Percentiles rank a stretch among this genome's conserved stretches.
Conservation (phyloP, 53 echinoderm and acorn worm genomes). For the Astropecten irregularis region DNA sequence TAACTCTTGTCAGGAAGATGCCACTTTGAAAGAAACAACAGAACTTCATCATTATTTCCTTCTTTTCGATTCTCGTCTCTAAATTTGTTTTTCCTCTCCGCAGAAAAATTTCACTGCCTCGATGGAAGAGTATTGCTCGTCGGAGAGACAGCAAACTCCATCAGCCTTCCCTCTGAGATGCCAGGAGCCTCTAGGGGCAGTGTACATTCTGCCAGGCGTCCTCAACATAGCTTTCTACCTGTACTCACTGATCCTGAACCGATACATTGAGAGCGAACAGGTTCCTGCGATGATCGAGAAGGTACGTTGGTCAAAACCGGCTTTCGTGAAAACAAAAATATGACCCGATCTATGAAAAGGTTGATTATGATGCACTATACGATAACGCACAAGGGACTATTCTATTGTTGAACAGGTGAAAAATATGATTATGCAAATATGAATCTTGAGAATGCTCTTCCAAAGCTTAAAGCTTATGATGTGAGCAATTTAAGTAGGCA, state of each 20-base stretch:
- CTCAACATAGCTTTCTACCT: slow-evolving; percentile 29
- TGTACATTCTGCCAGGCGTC: slow-evolving; percentile 28
- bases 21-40: background rate
- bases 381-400: no score
- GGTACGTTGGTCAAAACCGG: no score
- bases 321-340: background rate
- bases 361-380: no score
- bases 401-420: no score
- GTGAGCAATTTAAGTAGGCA: no score
- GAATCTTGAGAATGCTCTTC: no score
- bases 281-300: slow-evolving; percentile 38
- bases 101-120: slow-evolving; percentile 23
- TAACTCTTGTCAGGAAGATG: no score
- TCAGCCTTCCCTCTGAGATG: background rate
- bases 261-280: slow-evolving; percentile 40
- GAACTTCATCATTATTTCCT: background rate
- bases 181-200: slow-evolving; percentile 8
- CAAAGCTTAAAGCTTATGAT: no score
- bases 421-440: no score
- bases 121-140: background rate
- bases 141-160: background rate
- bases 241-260: slow-evolving; percentile 33
- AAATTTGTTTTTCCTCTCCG: background rate
- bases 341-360: background rate
- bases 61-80: background rate